Percentiles rank a stretch among this genome's conserved stretches.
These are phyloP conservation scores for Torymus auratus DNA, from an alignment of 2,888 invertebrate genomes.

Conservation along the genomic window DNA sequence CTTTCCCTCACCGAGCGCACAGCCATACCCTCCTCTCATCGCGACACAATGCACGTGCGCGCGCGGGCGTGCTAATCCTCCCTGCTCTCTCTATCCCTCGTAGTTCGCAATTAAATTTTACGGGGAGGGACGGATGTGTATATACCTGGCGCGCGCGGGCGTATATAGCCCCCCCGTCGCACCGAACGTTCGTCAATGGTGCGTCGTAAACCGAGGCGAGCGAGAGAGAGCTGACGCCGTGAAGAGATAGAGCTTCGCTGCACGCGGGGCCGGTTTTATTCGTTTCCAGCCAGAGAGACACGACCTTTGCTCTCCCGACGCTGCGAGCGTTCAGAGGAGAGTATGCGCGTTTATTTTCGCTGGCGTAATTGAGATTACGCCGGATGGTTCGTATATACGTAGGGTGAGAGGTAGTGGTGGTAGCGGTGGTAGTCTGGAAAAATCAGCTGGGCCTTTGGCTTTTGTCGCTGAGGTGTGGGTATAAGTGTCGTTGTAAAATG, in stretches of 20 bases:
- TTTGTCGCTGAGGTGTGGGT: too few species aligned
- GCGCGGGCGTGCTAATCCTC: neutral
- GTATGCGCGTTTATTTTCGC: too few species aligned
- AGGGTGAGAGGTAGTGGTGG: slow-evolving; percentile 12
- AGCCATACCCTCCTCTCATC: neutral
- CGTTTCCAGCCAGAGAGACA: neutral
- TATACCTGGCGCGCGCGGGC: slow-evolving; percentile 5
- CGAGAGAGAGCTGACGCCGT: too few species aligned
- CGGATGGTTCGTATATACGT: too few species aligned
- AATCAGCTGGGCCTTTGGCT: too few species aligned
- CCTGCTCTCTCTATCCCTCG: neutral
- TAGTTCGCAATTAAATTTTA: slow-evolving; percentile 55
- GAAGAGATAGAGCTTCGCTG: neutral
- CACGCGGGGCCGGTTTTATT: neutral
- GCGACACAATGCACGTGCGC: neutral
- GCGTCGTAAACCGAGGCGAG: slow-evolving; percentile 23
- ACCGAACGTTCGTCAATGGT: slow-evolving; percentile 32
- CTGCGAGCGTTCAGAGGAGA: neutral
- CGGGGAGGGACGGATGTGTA: neutral
- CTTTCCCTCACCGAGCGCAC: too few species aligned
- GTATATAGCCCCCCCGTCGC: too few species aligned
- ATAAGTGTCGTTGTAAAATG: too few species aligned
- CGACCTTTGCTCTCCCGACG: neutral
- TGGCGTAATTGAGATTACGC: too few species aligned
- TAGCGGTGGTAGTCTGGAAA: too few species aligned